Percentiles rank a stretch among this genome's conserved stretches.
Evolutionary conservation across 92 coral and sea anemone genomes (phyloP).

Genomic region (Diadumene lineata): DNA sequence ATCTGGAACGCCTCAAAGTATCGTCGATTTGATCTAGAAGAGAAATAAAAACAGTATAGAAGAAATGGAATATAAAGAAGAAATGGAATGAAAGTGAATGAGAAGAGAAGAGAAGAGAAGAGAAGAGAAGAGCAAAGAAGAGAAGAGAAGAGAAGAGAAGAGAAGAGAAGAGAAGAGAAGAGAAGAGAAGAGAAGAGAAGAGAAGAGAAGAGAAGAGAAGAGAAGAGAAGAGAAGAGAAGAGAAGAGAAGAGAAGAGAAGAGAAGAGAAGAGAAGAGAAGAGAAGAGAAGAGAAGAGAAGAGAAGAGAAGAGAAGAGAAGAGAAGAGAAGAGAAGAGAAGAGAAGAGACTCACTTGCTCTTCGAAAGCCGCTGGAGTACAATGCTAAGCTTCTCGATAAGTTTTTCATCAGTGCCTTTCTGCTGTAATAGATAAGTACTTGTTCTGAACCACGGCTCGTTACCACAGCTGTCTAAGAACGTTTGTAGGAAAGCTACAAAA

Average conservation of each 20-base stretch:
- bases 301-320: neutral
- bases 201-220: neutral
- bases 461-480: slow-evolving; percentile 85
- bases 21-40: slow-evolving; percentile 81
- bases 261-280: neutral
- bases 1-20: slow-evolving; percentile 98
- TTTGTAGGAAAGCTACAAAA: slow-evolving; percentile 63
- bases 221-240: neutral
- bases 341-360: slow-evolving; percentile 73
- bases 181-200: neutral
- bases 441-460: slow-evolving; percentile 90
- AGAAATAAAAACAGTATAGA: neutral
- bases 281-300: neutral
- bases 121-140: neutral
- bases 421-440: slow-evolving; percentile 74
- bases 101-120: neutral
- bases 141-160: neutral
- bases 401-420: slow-evolving; percentile 75
- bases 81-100: slow-evolving; percentile 5
- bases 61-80: neutral
- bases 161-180: neutral
- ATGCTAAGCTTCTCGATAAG: slow-evolving; percentile 91
- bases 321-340: neutral
- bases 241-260: neutral
- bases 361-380: slow-evolving; percentile 90